Evolutionary conservation across 1,140 invertebrate genomes (phyloP).

Genomic region (Rhyzopertha dominica): DNA sequence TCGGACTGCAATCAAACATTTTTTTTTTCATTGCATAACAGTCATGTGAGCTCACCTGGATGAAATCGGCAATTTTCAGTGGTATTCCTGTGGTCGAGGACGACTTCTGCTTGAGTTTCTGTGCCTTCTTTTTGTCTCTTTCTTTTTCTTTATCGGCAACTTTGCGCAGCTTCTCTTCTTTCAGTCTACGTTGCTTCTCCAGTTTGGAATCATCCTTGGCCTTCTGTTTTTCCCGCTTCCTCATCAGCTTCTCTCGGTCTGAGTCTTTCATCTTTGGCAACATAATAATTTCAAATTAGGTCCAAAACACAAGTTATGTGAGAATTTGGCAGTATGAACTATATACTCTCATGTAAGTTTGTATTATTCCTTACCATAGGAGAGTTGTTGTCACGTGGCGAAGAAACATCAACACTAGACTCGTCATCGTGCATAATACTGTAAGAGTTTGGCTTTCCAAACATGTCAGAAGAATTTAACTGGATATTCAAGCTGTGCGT

Average conservation of each 20-base stretch:
- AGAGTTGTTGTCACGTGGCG: constrained; percentile 63
- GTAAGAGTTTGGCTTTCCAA: constrained; percentile 40
- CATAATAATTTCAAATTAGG: too few species aligned
- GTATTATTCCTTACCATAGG: constrained; percentile 53
- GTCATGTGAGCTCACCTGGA: constrained; percentile 28
- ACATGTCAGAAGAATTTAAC: constrained; percentile 41
- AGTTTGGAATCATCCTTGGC: constrained; percentile 73
- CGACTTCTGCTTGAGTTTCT: constrained; percentile 55
- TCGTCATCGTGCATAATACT: constrained; percentile 59
- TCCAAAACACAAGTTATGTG: constrained; percentile 15
- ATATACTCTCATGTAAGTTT: too few species aligned
- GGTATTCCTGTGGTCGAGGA: constrained; percentile 48
- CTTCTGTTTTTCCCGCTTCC: constrained; percentile 67
- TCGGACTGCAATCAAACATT: constrained; percentile 59
- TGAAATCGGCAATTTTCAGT: constrained; percentile 47
- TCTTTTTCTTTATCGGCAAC: constrained; percentile 67
- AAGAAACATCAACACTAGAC: constrained; percentile 62
- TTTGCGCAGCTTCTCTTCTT: constrained; percentile 68
- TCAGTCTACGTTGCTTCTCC: constrained; percentile 62
- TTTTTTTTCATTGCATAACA: constrained; percentile 11
- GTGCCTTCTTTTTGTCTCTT: constrained; percentile 69
- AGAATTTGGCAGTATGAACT: constrained; percentile 1
- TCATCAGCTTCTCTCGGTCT: constrained; percentile 56
- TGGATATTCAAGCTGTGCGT: constrained; percentile 40
- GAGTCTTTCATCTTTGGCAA: constrained; percentile 59